Evolutionary conservation across 2,888 invertebrate species (phyloP), one percentile per base, ranked within the genome.

Genomic region (Tenthredo distinguenda): DNA sequence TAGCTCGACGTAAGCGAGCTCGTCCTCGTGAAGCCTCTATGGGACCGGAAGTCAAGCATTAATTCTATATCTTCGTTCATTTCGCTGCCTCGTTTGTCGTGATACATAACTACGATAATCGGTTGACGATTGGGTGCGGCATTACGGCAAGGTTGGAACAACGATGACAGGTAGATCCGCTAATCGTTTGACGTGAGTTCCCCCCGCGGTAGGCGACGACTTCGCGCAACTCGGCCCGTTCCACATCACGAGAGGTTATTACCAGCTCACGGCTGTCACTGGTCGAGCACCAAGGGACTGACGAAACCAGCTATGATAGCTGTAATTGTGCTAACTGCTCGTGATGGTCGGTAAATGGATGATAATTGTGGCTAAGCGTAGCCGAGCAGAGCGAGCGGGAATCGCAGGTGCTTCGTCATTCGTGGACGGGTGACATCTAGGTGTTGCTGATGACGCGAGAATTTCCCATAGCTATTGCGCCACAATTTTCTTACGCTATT

Each of bases 331-430:
- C 89, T 91, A 92, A 92, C 91, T 91, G 90, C 92, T 91, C 68
- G 83, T 91, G 92, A 93, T 92, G 91, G 90, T 90, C 91, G 91
- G 91, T 92, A 92, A 93, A 92, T 92, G 91, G 91, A 91, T 92
- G 90, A 93, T 92, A 92, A 93, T 92, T 91, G 91, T 88, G 84
- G 86, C 84, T 21, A 85, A 87, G 84, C 86, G 85, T 82, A 85
- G 84, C 87, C 68, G 82, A 76, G 85, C 85, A 83, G 68, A 68
- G 55, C 83, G 55, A 43, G n/a, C 83, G 40, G 43, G 83, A 40
- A 68, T 83, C 86, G 84, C 88, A 88, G 88, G 87, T 88, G 88
- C 88, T 88, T 84, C 85, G 62, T 86, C 86, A 85, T 86, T 87
- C 83, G 84, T 81, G 83, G 68, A 83, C 83, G 47, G 71, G 47